Base-by-base conservation (phyloP, 2,888 invertebrate genomes). In the Ophioninae sp. region DNA sequence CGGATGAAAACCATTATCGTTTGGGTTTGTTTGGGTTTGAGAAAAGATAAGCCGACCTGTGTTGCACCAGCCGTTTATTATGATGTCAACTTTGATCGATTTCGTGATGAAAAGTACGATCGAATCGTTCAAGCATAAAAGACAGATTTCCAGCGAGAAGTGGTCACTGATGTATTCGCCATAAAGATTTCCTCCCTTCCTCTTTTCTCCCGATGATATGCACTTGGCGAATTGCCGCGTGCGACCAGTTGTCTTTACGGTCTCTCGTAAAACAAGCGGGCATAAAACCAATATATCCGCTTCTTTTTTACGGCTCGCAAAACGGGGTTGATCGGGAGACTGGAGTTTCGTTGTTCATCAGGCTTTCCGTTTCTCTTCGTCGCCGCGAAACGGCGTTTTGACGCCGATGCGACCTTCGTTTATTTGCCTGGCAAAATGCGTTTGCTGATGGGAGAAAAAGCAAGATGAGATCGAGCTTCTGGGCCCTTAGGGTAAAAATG, bases 201-300 rank as follows among this genome's bases (percentile, higher is more conserved):
- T 63, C 72, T 71, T 71, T 44, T 71, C 10, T 51, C 23, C 63
- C 79, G 79, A 58, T 61, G 71, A 67, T 85, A 67, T 85, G 82
- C 86, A 86, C 87, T 87, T 82, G 85, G 86, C 86, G 89, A 86
- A 88, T 87, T 85, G 86, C 81, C 87, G 79, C 83, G 72, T 77
- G 81, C 73, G 79, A 72, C 83, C 73, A 82, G 82, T 74, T 83
- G 87, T 87, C 87, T 91, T 91, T 90, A 91, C 88, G 89, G 88
- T 91, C 89, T 85, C 91, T 87, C 91, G 89, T 91, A 91, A 91
- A 51, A 91, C 91, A 91, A 90, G 87, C 81, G 87, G 88, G 89
- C 90, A 89, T 90, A 90, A 90, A 90, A 89, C 89, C 90, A 90
- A 91, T 91, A 89, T 85, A 87, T 89, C 86, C 85, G 82, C 81